Evolutionary conservation across 2,888 invertebrate genomes (phyloP).

Genomic region (Orthosia incerta): DNA sequence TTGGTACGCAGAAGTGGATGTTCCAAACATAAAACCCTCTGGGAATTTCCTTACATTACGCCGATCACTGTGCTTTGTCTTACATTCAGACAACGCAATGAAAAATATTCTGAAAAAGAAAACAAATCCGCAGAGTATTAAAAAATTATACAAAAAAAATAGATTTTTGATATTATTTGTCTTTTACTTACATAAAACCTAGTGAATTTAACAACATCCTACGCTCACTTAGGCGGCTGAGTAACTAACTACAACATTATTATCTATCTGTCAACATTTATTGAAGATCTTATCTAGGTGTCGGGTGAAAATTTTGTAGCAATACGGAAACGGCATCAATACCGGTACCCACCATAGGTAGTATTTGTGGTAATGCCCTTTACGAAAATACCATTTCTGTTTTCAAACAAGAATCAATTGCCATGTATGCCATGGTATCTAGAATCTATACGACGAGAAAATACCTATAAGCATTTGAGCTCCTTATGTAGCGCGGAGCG

Average conservation of each 20-base stretch:
- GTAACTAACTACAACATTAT: neutral
- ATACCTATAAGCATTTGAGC: too few relatives aligned
- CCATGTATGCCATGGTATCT: too few relatives aligned
- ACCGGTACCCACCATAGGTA: neutral
- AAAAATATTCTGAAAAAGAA: constrained; percentile 30
- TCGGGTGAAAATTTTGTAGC: neutral
- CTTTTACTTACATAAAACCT: constrained; percentile 25
- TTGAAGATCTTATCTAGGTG: constrained; percentile 36
- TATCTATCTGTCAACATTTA: constrained; percentile 10
- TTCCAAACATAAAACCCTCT: constrained; percentile 66
- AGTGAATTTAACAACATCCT: constrained; percentile 22
- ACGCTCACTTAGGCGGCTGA: neutral
- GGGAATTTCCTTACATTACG: constrained; percentile 45
- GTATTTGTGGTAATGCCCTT: neutral
- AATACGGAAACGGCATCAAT: too few relatives aligned
- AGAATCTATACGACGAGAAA: too few relatives aligned
- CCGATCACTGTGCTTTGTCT: constrained; percentile 2
- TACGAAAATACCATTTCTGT: neutral
- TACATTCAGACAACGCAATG: constrained; percentile 20
- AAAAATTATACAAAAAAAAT: neutral
- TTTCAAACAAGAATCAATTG: neutral
- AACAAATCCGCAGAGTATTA: neutral
- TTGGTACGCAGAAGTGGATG: constrained; percentile 73
- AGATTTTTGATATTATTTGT: neutral
- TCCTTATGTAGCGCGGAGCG: too few relatives aligned